Evolutionary conservation across 37 sponge, comb jelly and placozoan genomes (phyloP).

Genomic region (Beroe forskalii): DNA sequence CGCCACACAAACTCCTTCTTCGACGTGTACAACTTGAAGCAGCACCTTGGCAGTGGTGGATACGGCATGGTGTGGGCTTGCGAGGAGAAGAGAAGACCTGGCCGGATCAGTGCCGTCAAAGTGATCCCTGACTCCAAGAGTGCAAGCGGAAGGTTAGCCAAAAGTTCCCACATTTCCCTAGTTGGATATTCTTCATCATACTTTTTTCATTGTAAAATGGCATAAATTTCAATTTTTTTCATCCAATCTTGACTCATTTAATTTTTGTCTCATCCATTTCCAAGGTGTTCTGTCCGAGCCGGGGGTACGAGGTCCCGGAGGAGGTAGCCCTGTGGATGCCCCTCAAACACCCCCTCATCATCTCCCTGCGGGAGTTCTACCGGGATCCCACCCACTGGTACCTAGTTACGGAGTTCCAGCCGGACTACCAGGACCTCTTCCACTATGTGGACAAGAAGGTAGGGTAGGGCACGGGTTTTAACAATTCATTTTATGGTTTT

Average conservation of each 20-base stretch:
- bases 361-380: constrained; percentile 23
- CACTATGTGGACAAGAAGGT: constrained; percentile 19
- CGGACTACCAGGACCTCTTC: background rate
- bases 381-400: background rate
- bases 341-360: constrained; percentile 33
- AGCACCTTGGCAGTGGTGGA: constrained; percentile 24
- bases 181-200: background rate
- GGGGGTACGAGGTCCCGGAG: constrained; percentile 33
- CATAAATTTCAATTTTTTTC: background rate
- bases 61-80: constrained; percentile 58
- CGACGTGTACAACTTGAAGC: background rate
- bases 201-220: background rate
- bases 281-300: background rate
- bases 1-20: background rate
- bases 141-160: background rate
- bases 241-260: no score
- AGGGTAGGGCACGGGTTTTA: no score
- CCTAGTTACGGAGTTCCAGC: constrained; percentile 25
- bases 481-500: no score
- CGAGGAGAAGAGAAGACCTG: constrained; percentile 6
- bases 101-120: constrained; percentile 2
- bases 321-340: constrained; percentile 60
- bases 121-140: constrained; percentile 18
- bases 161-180: background rate
- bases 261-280: no score